Conservation (phyloP, 2,797 vertebrate species). For the Ispidina picta region DNA sequence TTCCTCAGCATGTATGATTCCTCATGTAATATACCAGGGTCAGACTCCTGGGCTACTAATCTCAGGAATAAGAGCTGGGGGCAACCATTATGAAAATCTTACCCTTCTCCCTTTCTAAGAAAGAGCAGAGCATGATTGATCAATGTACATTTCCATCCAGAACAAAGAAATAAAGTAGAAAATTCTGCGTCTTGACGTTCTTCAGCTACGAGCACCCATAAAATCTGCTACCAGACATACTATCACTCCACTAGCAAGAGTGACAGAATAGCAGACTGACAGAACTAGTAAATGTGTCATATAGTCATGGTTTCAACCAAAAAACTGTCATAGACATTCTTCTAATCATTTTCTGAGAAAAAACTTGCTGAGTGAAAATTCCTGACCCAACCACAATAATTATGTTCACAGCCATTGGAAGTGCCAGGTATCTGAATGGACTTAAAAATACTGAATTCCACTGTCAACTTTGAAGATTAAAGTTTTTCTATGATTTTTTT, state of each 20-base stretch:
- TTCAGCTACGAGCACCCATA: background rate
- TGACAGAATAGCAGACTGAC: slow-evolving; percentile 2
- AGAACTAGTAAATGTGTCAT: background rate
- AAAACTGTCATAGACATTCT: slow-evolving; percentile 3
- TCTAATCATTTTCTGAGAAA: background rate
- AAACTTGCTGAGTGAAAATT: background rate
- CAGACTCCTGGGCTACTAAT: background rate
- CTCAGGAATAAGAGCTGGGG: background rate
- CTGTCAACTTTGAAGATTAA: slow-evolving; percentile 7
- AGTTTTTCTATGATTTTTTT: background rate
- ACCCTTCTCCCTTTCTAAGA: background rate
- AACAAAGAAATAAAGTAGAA: background rate
- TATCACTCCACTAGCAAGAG: background rate
- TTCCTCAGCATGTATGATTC: background rate
- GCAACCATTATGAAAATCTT: background rate
- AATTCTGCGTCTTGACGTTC: background rate
- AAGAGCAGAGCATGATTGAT: background rate
- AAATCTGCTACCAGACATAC: background rate
- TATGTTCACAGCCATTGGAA: background rate
- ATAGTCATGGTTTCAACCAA: background rate
- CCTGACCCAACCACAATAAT: slow-evolving; percentile 5
- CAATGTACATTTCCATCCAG: background rate
- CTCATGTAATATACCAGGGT: background rate
- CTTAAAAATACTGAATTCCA: background rate
- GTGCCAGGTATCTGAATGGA: background rate